Percentiles rank a stretch among this genome's conserved stretches.
Conservation (phyloP, 2,113 vertebrate species). For the Poecilia latipinna region DNA sequence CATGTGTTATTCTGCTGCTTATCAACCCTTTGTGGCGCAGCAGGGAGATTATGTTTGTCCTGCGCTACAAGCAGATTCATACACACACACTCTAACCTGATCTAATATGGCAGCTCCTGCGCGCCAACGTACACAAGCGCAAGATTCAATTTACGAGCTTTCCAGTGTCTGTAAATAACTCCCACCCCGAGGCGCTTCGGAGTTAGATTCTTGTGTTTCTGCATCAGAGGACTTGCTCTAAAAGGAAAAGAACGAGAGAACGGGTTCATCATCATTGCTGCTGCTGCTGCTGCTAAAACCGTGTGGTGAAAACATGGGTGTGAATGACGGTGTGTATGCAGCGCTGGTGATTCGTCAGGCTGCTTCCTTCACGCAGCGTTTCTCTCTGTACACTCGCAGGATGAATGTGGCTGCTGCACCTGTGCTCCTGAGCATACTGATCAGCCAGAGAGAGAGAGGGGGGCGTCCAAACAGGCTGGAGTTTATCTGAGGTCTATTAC, state of each 20-base stretch:
- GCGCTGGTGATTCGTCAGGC: background rate
- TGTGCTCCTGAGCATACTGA: conserved; percentile 25
- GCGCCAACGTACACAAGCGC: background rate
- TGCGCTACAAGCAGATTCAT: background rate
- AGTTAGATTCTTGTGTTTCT: background rate
- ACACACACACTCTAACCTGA: background rate
- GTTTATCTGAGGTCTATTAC: conserved; percentile 1
- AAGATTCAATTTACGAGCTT: background rate
- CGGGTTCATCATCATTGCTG: background rate
- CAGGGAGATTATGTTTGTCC: background rate
- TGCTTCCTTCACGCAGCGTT: background rate
- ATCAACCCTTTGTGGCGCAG: conserved; percentile 1
- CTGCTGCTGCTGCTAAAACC: background rate
- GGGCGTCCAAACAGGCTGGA: background rate
- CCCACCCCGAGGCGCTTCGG: background rate
- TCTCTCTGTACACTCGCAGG: conserved; percentile 11
- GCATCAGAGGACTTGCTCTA: background rate
- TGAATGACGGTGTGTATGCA: background rate
- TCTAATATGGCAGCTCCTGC: background rate
- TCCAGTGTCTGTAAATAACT: conserved; percentile 1
- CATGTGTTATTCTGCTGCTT: conserved; percentile 1
- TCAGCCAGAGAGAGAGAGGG: background rate
- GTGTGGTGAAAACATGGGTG: background rate
- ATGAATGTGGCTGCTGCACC: conserved; percentile 14
- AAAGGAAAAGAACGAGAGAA: background rate